Conservation (phyloP, 2,888 invertebrate species). For the Diabrotica balteata region DNA sequence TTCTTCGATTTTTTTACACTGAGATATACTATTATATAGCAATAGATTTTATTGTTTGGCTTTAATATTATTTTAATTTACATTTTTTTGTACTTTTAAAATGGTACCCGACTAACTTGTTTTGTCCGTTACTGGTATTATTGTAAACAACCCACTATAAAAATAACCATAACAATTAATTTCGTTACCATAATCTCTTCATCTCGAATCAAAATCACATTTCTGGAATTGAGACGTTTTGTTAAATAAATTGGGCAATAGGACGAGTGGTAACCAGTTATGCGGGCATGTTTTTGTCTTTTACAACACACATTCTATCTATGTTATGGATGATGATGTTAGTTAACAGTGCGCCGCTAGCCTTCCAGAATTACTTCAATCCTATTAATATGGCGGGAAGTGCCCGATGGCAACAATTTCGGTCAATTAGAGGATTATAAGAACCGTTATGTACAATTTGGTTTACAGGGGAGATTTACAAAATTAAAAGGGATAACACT, state of each 20-base stretch:
- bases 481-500: not conserved
- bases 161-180: not conserved
- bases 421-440: slow-evolving; percentile 27
- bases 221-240: not conserved
- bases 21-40: too few relatives aligned
- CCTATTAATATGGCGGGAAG: slow-evolving; percentile 27
- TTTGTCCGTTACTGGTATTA: too few relatives aligned
- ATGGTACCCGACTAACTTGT: too few relatives aligned
- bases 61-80: too few relatives aligned
- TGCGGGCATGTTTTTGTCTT: not conserved
- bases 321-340: not conserved
- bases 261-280: not conserved
- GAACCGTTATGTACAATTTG: not conserved
- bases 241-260: not conserved
- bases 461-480: not conserved
- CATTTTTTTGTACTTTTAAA: too few relatives aligned
- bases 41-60: too few relatives aligned
- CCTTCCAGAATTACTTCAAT: slow-evolving; percentile 20
- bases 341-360: slow-evolving; percentile 12
- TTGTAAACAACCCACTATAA: not conserved
- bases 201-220: not conserved
- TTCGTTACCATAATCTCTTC: not conserved
- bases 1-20: too few relatives aligned
- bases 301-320: not conserved
- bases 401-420: slow-evolving; percentile 26